phyloP scores from a whole-genome alignment of 1,140 invertebrate genomes.

The Saccostrea echinata region DNA sequence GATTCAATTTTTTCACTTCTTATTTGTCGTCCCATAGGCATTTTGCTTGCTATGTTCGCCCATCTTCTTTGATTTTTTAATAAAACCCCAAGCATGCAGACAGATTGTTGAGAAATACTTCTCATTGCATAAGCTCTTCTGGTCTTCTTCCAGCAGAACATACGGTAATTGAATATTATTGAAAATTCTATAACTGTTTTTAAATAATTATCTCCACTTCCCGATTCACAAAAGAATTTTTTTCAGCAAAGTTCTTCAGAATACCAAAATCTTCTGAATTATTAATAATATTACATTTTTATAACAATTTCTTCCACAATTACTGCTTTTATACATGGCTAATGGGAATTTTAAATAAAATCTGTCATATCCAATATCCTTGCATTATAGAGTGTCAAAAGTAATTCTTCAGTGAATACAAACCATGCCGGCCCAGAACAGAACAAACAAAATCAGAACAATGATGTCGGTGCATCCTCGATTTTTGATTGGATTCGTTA shows the following conservation, averaged over 20 bases:
- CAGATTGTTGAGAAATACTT: no score
- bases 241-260: background rate
- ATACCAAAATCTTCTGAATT: background rate
- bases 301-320: no score
- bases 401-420: constrained; percentile 66
- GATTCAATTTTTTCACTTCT: no score
- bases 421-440: constrained; percentile 95
- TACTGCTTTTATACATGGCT: background rate
- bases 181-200: no score
- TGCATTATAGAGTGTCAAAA: constrained; percentile 18
- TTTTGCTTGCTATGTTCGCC: no score
- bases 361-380: constrained; percentile 1
- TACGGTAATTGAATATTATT: no score
- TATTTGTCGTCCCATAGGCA: no score
- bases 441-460: constrained; percentile 90
- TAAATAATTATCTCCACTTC: no score
- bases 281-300: background rate
- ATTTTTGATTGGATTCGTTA: constrained; percentile 72
- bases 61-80: no score
- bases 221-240: background rate
- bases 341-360: constrained; percentile 26
- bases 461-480: constrained; percentile 88
- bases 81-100: no score
- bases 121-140: no score
- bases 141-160: no score